Conservation (phyloP, 2,797 vertebrate species). For the Cirrhinus mrigala region DNA sequence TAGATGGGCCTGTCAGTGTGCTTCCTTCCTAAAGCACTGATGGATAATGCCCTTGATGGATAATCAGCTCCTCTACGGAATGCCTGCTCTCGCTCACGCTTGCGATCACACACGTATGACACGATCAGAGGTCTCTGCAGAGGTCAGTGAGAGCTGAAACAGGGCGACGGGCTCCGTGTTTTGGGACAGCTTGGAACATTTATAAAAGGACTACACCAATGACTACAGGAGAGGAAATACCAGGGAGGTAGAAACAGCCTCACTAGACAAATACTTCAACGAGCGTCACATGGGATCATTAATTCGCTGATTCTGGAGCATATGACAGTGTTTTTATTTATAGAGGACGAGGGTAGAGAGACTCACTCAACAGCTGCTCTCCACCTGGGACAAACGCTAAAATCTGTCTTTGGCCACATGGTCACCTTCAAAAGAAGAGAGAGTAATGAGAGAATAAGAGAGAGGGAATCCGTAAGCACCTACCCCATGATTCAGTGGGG, state of each 20-base stretch:
- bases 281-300: constrained; percentile 46
- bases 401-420: constrained; percentile 17
- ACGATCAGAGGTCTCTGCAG: constrained; percentile 14
- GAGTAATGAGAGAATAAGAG: constrained; percentile 18
- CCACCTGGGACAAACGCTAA: constrained; percentile 71
- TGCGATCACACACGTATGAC: constrained; percentile 6
- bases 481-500: constrained; percentile 31
- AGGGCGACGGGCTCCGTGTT: not conserved
- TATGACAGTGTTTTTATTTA: constrained; percentile 49
- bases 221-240: constrained; percentile 33
- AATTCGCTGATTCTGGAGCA: constrained; percentile 23
- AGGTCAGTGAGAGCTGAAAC: constrained; percentile 28
- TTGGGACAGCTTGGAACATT: constrained; percentile 36
- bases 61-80: constrained; percentile 30
- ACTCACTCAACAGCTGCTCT: constrained; percentile 76
- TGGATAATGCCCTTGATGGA: constrained; percentile 35
- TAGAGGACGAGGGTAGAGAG: constrained; percentile 18
- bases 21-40: constrained; percentile 20
- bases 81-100: constrained; percentile 23
- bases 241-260: constrained; percentile 31
- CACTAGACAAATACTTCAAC: constrained; percentile 44
- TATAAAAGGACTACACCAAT: constrained; percentile 34
- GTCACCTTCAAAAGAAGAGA: constrained; percentile 34
- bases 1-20: constrained; percentile 28
- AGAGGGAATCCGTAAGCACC: not conserved